Base-by-base conservation (phyloP, 2,797 vertebrate species). In the Eulemur coronatus region DNA sequence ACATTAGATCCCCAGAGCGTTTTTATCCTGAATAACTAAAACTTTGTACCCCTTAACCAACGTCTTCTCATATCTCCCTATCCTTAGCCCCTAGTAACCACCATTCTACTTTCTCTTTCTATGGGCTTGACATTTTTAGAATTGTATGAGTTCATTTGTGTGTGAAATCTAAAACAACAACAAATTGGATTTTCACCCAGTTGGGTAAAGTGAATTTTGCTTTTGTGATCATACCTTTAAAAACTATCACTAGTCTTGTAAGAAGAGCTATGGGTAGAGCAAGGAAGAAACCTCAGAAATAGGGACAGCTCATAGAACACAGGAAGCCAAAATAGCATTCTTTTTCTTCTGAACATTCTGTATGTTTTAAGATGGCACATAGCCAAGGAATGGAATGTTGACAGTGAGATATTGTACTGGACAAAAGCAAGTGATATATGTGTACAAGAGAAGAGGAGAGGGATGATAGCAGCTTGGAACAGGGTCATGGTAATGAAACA, bases 171-270 rank as follows among this genome's bases (percentile, higher is more conserved):
- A 22, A 63, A 46, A 81, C 24, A 97, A 35, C 24, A 97, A 50
- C 26, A 96, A 97, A 93, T 35, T 35, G 93, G 8, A 96, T 96
- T 97, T 91, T 96, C 90, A 97, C 24, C 63, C 43, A 63, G n/a
- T 84, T 80, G 14, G 15, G 72, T 38, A 95, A 55, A 70, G 89
- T 78, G 26, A 93, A 0, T 55, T 88, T 96, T 79, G 2, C 13
- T 61, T 75, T 73, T 84, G 30, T 57, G 4, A 96, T 92, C 14
- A 84, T 12, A 91, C 28, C 9, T 95, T 93, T 80, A 63, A 72
- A 97, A 96, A 65, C 5, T 97, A 89, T 67, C 85, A 33, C 1
- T 79, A n/a, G 18, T 67, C 94, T 97, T 92, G 84, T 91, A 84
- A 93, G 43, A 93, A 96, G 30, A 96, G 1, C 28, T 85, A 87